Conservation (phyloP, 2,113 vertebrate genomes). For the Aix galericulata region DNA sequence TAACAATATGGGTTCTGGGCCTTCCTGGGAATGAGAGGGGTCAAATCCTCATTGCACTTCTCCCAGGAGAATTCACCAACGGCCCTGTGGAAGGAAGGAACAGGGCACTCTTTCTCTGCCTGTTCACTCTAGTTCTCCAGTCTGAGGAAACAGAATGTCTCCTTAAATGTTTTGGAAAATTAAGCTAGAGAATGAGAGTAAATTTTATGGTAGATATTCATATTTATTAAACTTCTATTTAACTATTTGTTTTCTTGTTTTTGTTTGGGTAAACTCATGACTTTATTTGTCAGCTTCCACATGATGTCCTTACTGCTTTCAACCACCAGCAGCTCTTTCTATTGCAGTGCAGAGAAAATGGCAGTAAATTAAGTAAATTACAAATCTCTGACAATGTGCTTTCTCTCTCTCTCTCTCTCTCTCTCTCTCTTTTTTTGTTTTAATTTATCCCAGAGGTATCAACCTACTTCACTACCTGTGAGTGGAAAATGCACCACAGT, state of each 20-base stretch:
- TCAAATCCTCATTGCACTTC: not conserved
- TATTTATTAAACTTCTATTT: not conserved
- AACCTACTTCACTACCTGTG: not conserved
- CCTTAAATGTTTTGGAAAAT: not conserved
- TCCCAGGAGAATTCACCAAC: not conserved
- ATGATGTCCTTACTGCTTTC: not conserved
- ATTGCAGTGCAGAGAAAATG: not conserved
- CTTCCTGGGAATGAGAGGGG: not conserved
- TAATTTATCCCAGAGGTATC: not conserved
- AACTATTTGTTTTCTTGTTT: not conserved
- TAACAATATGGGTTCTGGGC: not conserved
- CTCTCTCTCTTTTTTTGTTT: not conserved
- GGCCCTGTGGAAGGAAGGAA: rapidly evolving
- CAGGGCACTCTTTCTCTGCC: not conserved
- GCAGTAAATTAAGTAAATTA: slow-evolving; percentile 1
- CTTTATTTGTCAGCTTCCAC: not conserved
- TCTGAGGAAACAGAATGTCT: not conserved
- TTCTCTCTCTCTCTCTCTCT: not conserved
- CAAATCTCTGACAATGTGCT: not conserved
- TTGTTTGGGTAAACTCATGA: not conserved
- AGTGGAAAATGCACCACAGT: not conserved
- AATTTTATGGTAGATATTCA: not conserved
- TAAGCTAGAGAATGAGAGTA: not conserved
- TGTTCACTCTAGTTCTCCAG: not conserved
- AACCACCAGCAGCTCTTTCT: not conserved